Base-by-base conservation (phyloP, 2,888 invertebrate genomes). In the Anoncus sp. region DNA sequence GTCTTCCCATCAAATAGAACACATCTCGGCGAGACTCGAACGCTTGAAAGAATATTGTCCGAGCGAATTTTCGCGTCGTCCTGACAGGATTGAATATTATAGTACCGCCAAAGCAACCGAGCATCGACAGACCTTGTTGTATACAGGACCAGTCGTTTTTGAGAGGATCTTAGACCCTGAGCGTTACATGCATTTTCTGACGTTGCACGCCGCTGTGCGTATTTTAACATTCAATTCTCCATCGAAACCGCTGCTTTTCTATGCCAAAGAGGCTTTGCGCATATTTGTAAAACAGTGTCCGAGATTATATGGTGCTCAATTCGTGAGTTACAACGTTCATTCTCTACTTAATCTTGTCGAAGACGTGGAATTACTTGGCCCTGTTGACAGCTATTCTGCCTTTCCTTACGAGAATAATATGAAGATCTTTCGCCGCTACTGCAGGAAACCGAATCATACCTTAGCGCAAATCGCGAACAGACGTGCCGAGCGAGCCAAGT, bases 111-210 rank as follows among this genome's bases (percentile, higher is more conserved):
- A 86, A 70, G 84, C 83, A 1, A 85, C 86, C 20, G 85, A 87
- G 71, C 80, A 84, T 22, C 74, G 85, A 27, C 81, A 81, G 51
- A 78, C 86, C 20, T 63, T 85, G n/a, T 47, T 85, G 24, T 86
- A 86, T 60, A 78, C 83, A 20, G 87, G 86, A 10, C 80, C 82
- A 14, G 73, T 82, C 16, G 71, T 85, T 24, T 75, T 87, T 7
- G 49, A 70, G 51, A 77, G 71, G 22, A 60, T 82, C 60, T 53
- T 85, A 24, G 59, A 73, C n/a, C 51, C 69, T 16, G 49, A 77
- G 7, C 20, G 63, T 7, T 85, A 84, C 66, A 45, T 72, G 7
- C 81, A 85, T 72, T 86, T 85, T 62, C 51, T 85, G 24, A 10
- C 75, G 7, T 65, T 87, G 6, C 81, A 81, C 63, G 55, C 60